A percentile compares a stretch with the other conserved stretches of the same genome.
Conservation (phyloP, 1,140 invertebrate genomes). For the Drosophila jambulina region DNA sequence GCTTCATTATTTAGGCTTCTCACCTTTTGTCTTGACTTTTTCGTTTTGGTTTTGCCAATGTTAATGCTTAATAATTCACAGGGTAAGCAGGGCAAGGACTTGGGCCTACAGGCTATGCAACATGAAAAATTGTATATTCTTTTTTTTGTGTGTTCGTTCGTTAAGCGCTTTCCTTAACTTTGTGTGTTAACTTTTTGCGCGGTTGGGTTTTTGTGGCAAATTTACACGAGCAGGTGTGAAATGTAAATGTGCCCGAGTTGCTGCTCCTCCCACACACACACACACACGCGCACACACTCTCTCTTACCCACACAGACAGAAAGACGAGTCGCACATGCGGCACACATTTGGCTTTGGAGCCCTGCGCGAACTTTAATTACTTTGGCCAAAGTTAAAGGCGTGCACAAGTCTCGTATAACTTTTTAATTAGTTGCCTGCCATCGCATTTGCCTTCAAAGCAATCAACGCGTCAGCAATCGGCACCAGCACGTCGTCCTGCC, state of each 20-base stretch:
- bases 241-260: conserved; percentile 75
- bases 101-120: conserved; percentile 49
- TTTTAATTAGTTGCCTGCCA: conserved; percentile 79
- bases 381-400: conserved; percentile 80
- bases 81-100: neutral
- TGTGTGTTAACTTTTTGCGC: conserved; percentile 72
- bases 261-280: conserved; percentile 19
- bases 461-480: conserved; percentile 60
- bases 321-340: conserved; percentile 28
- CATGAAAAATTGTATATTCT: conserved; percentile 45
- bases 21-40: neutral
- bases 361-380: conserved; percentile 77
- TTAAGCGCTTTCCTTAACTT: conserved; percentile 62
- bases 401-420: conserved; percentile 73
- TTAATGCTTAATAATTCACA: conserved; percentile 35
- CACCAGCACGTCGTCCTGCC: conserved; percentile 16
- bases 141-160: conserved; percentile 36
- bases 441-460: conserved; percentile 72
- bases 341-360: conserved; percentile 47
- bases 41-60: neutral
- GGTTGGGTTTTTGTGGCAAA: conserved; percentile 49
- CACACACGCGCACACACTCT: neutral
- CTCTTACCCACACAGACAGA: neutral
- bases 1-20: conserved; percentile 13
- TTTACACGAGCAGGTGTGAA: conserved; percentile 71